Base-by-base conservation (phyloP, 2,888 invertebrate genomes). In the Epinotia nisella region DNA sequence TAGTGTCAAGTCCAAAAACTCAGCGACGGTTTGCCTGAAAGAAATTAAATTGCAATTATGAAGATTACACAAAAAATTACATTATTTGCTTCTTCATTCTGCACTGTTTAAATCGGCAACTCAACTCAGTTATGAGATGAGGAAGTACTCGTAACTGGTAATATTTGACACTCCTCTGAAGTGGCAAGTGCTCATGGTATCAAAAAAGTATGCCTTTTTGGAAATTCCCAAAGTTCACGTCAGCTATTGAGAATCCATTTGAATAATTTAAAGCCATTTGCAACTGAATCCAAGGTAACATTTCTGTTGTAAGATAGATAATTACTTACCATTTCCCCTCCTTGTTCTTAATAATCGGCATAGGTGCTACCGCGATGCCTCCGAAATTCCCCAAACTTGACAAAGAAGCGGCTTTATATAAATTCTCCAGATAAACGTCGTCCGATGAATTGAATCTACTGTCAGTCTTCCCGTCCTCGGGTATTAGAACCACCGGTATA, bases 1-100 rank as follows among this genome's bases (percentile, higher is more conserved):
- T 10, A 96, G 86, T 0, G 94, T 94, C 74, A 96, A 84, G 81
- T 96, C 96, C 41, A 96, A 86, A 70, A 94, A 95, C 75, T 95
- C 94, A 0, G 94, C 93, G n/a, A 96, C 84, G 2, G 91, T 91
- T 85, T 94, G 93, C 91, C 94, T 94, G 83, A 67, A 91, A 90
- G 66, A 65, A 45, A 67, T 76, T 71, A 66, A 4, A 69, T 70
- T 64, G 11, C 72, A 51, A 67, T 71, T 2, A 24, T 39, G 10
- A n/a, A 5, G 0, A 9, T 29, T 9, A 0, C 10, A 9, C 11
- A 15, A 0, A 55, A 56, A 13, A 19, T 70, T 70, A 45, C 76
- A 76, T 75, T 75, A 71, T 70, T 4, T 55, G 13, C 41, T 1
- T 2, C 39, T 29, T 35, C 0, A 35, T 7, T 35, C 35, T 35